These are phyloP conservation scores for Pyrochroa serraticornis DNA, from an alignment of 2,888 invertebrate genomes.

Conservation along the genomic window DNA sequence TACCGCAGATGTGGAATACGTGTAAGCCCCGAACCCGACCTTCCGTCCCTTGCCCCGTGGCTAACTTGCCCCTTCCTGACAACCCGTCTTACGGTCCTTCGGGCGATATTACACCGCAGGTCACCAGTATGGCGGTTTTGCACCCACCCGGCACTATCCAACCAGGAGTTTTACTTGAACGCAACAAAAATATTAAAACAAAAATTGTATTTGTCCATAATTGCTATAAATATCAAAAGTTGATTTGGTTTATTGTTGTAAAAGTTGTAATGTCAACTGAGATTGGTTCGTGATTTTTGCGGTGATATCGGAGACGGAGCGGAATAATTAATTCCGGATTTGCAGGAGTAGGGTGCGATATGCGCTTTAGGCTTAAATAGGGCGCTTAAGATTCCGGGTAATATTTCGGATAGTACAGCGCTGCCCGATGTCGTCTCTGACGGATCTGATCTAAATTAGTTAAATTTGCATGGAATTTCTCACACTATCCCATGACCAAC, in stretches of 20 bases:
- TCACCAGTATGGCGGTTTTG: too few relatives aligned
- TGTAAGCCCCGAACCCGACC: conserved; percentile 49
- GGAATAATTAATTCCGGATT: not conserved
- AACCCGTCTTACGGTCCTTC: conserved; percentile 22
- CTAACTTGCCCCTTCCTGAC: conserved; percentile 34
- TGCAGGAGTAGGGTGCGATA: conserved; percentile 6
- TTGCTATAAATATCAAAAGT: too few relatives aligned
- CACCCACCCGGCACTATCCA: too few relatives aligned
- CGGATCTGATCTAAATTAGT: conserved; percentile 50
- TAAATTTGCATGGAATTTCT: conserved; percentile 51
- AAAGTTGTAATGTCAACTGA: too few relatives aligned
- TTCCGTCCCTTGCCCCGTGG: conserved; percentile 38
- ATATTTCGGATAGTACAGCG: conserved; percentile 29
- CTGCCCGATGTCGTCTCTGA: conserved; percentile 46
- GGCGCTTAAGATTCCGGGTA: conserved; percentile 12
- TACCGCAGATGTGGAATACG: conserved; percentile 60
- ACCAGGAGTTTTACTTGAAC: too few relatives aligned
- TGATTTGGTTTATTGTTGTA: too few relatives aligned
- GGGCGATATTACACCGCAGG: conserved; percentile 26
- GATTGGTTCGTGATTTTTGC: not conserved
- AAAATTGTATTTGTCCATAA: too few relatives aligned
- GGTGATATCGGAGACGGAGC: not conserved
- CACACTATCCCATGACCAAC: conserved; percentile 27
- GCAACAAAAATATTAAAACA: too few relatives aligned
- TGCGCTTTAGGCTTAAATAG: conserved; percentile 10